phyloP scores from a whole-genome alignment of 1,140 invertebrate genomes.

The Cryptotermes secundus region DNA sequence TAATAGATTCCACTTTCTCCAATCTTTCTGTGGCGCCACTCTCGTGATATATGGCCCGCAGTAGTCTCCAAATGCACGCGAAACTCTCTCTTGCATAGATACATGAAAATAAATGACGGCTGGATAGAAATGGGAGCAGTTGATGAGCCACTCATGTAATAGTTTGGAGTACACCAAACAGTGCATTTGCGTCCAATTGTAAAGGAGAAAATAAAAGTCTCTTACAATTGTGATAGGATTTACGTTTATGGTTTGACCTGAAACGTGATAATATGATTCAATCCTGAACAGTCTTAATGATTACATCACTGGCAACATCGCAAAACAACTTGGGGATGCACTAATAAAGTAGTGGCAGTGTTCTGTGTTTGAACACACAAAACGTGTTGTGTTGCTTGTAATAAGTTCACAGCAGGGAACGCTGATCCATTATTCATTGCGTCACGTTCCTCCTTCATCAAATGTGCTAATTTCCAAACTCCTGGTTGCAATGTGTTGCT shows the following conservation, averaged over 20 bases:
- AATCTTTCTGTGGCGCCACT: too few species aligned
- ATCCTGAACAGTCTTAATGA: neutral
- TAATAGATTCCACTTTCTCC: too few species aligned
- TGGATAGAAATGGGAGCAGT: too few species aligned
- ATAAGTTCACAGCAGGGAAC: constrained; percentile 6
- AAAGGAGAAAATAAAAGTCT: neutral
- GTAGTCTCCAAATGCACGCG: too few species aligned
- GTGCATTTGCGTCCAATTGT: neutral
- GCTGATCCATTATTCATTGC: constrained; percentile 16
- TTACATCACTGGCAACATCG: neutral
- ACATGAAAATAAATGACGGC: too few species aligned
- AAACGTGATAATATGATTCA: neutral
- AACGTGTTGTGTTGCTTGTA: neutral
- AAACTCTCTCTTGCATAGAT: too few species aligned
- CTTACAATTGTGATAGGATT: neutral
- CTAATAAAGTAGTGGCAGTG: constrained; percentile 16
- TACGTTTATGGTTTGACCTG: neutral
- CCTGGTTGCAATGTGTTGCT: neutral
- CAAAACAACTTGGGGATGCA: neutral
- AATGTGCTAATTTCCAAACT: constrained; percentile 6
- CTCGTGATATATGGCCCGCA: too few species aligned
- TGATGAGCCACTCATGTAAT: too few species aligned
- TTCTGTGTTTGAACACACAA: constrained; percentile 9
- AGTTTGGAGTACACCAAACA: neutral
- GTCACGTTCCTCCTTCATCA: neutral